Evolutionary conservation across 2,888 invertebrate species (phyloP), one percentile per base, ranked within the genome.

Genomic region (Eueremaeus valkanovi): DNA sequence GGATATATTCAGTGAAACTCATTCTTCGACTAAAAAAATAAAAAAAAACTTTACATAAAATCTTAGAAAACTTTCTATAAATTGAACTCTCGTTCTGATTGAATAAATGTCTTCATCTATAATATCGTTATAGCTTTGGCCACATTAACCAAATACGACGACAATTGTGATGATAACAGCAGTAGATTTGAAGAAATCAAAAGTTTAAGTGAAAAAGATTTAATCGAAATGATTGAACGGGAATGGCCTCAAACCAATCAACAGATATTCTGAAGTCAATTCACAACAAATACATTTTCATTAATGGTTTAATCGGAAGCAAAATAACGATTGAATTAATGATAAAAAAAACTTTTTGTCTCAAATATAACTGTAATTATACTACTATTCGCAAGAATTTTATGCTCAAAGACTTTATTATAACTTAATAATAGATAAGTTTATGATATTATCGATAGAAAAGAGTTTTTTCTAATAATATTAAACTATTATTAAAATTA

Each of bases 191-290:
- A 45, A 45, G 42, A 70, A 45, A 70, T 42, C 36, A 27, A 36
- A n/a, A 36, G 16, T 24, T 29, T 42, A 29, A 70, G 70, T 27
- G 70, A 70, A 70, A 70, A 45, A 24, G 70, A 70, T 36, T 70
- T 45, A n/a, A 70, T 70, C 21, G 45, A 42, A 27, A 24, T 70
- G 45, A 45, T 42, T 42, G 70, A 45, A 70, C 42, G 70, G 21
- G 42, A 70, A 70, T 70, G 70, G 70, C 70, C 70, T 42, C 42
- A 45, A 70, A 45, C 45, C 45, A 70, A 70, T 40, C 36, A 40
- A 40, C 66, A 66, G 13, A 16, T 55, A 9, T 16, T 24, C 21
- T 55, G 55, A 51, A 51, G 18, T n/a, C n/a, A n/a, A n/a, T n/a
- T n/a, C n/a, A n/a, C n/a, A n/a, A n/a, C n/a, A n/a, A n/a, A n/a